Evolutionary conservation across 1,140 invertebrate genomes (phyloP), one percentile per base, ranked within the genome.

Genomic region (Uloborus diversus): DNA sequence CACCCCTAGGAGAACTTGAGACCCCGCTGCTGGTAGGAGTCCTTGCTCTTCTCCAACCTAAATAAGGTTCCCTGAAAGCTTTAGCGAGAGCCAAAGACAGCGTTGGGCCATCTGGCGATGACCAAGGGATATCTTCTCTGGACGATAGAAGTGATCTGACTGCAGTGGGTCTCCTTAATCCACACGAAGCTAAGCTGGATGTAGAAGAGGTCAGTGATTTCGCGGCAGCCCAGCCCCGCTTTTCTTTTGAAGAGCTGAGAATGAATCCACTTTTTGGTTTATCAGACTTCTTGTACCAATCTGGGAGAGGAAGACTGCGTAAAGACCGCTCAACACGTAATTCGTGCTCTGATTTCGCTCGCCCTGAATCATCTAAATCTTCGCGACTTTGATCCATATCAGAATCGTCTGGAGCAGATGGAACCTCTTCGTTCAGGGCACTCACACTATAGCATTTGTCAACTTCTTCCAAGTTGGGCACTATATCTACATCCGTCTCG

Each of bases 271-370:
- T 84, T 59, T 82, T 71, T 32, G 62, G 65, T 28, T 69, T 70
- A n/a, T 84, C 85, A 23, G 92, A 93, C 85, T 94, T 93, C 86
- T 94, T 95, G 88, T 94, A 96, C 96, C 96, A 98, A 85, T 97
- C 95, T 53, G 96, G 96, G 56, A 97, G 92, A 88, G 96, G 95
- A 71, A 98, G 91, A 83, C 94, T 94, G 85, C 96, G 94, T 81
- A 98, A 87, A 28, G 95, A 97, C 81, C 94, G 92, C 86, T 96
- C 94, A 64, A 98, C 93, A 66, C 96, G 90, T 62, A 97, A 88
- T 87, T 97, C 94, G 88, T 97, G 95, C 88, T 96, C 95, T 66
- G 86, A 87, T 7, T 86, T 85, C 1, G 84, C 83, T 11, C 84
- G 93, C 89, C 86, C 94, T 91, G 85, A 93, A 25, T 79, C 76